Base-by-base conservation (phyloP, 2,113 vertebrate genomes). In the Leptocoma aspasia region DNA sequence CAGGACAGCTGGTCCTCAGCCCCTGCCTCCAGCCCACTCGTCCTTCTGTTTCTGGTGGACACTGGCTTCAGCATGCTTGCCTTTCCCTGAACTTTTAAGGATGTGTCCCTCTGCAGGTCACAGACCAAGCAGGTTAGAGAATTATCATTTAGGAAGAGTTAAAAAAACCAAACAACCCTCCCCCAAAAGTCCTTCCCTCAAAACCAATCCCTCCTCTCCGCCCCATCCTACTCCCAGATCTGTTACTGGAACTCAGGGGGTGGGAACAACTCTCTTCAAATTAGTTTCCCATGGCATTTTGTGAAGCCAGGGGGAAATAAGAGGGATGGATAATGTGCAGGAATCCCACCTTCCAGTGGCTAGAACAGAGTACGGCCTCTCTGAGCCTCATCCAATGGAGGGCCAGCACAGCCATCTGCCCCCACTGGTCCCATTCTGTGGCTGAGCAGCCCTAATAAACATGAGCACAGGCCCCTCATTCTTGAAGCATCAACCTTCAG, bases 351-450 rank as follows among this genome's bases (percentile, higher is more conserved):
- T 3, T 44, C 26, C 20, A 22, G 6, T 41, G 54, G 31, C 45
- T 80, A 75, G 63, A 89, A 64, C 8, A 72, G 60, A 76, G 35
- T 10, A 53, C 0, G 0, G 54, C 24, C 2, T 3, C 27, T n/a
- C 39, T 0, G 0, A 47, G 41, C 18, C 18, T 37, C 15, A 47
- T 24, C 15, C 17, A 16, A 30, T 9, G 15, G 44, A 61, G 20
- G 59, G 10, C 9, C 45, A 77, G 37, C 12, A 7, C 26, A 81
- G 56, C n/a, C 5, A 3, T 33, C 10, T 33, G 19, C 23, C 41
- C 15, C 6, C 18, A 42, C 20, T 5, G 3, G 23, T 49, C 23
- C 54, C 47, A 47, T 64, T 37, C 76, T 5, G 1, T 35, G n/a
- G 26, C 61, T 9, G 5, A 85, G 66, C 35, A 89, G n/a, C 30